phyloP scores from a whole-genome alignment of 2,797 vertebrate genomes.

The Halcyon leucocephala region DNA sequence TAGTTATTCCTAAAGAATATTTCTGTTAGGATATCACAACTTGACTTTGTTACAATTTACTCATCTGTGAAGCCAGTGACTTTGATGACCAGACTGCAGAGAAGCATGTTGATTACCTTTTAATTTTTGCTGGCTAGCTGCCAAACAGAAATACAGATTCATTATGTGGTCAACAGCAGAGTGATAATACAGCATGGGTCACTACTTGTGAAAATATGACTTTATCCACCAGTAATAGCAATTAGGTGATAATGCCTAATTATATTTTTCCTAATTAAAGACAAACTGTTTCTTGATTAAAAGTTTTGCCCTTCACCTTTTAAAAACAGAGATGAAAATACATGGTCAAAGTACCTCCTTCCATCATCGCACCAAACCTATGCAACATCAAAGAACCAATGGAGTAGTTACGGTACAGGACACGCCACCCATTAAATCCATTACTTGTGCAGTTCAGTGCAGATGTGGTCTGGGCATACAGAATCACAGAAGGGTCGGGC shows the following conservation, averaged over 20 bases:
- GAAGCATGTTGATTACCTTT: constrained; percentile 68
- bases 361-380: constrained; percentile 27
- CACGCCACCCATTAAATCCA: not conserved
- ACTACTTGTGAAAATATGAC: constrained; percentile 72
- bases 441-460: not conserved
- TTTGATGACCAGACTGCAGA: constrained; percentile 59
- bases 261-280: constrained; percentile 80
- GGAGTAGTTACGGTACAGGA: constrained; percentile 1
- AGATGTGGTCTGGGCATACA: not conserved
- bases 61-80: constrained; percentile 41
- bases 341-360: constrained; percentile 20
- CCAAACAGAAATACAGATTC: constrained; percentile 63
- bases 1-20: not conserved
- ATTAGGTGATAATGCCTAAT: constrained; percentile 78
- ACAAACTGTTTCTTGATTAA: constrained; percentile 76
- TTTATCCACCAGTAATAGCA: constrained; percentile 74
- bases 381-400: constrained; percentile 50
- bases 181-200: constrained; percentile 64
- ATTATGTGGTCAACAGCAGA: constrained; percentile 60
- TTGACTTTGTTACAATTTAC: constrained; percentile 53
- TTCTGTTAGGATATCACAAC: constrained; percentile 25
- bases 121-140: constrained; percentile 70
- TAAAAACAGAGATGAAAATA: constrained; percentile 72
- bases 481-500: no score
- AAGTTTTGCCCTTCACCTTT: constrained; percentile 75